phyloP scores from a whole-genome alignment of 2,113 vertebrate species.

The Brachionichthys hirsutus region DNA sequence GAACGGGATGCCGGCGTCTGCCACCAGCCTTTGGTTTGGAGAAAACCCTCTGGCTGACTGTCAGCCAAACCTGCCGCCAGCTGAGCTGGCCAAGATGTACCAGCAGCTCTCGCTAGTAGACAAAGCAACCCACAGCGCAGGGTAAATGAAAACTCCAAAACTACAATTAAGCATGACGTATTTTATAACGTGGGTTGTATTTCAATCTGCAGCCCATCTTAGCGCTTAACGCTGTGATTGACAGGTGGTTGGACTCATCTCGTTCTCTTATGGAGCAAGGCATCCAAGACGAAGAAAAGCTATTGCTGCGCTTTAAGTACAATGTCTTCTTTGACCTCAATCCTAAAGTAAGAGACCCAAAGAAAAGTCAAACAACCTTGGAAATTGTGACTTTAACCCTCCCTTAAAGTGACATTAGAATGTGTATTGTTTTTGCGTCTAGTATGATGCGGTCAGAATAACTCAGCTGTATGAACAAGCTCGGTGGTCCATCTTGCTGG shows the following conservation, averaged over 20 bases:
- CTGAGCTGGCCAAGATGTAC: slow-evolving; percentile 86
- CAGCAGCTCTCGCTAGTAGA: slow-evolving; percentile 86
- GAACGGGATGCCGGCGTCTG: slow-evolving; percentile 84
- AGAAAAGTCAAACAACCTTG: slow-evolving; percentile 72
- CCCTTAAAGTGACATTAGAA: neutral
- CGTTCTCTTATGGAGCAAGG: slow-evolving; percentile 96
- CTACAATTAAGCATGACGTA: neutral
- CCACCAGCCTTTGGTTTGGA: slow-evolving; percentile 90
- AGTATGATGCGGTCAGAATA: slow-evolving; percentile 95
- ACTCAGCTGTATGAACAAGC: slow-evolving; percentile 97
- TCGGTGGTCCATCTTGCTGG: slow-evolving; percentile 91
- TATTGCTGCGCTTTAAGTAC: slow-evolving; percentile 95
- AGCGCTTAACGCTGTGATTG: slow-evolving; percentile 23
- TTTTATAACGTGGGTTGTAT: neutral
- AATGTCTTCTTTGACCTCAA: slow-evolving; percentile 98
- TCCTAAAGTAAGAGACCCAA: slow-evolving; percentile 84
- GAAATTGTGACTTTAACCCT: neutral
- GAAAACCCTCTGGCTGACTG: slow-evolving; percentile 82
- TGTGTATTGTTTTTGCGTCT: slow-evolving; percentile 12
- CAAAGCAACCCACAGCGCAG: slow-evolving; percentile 87
- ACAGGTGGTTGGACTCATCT: slow-evolving; percentile 95
- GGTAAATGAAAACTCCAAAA: slow-evolving; percentile 69
- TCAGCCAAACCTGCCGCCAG: slow-evolving; percentile 77
- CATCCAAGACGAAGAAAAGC: slow-evolving; percentile 86
- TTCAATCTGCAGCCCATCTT: slow-evolving; percentile 9